Percentiles rank a stretch among this genome's conserved stretches.
Evolutionary conservation across 1,140 invertebrate species (phyloP).

Genomic region (Orchesella cincta): DNA sequence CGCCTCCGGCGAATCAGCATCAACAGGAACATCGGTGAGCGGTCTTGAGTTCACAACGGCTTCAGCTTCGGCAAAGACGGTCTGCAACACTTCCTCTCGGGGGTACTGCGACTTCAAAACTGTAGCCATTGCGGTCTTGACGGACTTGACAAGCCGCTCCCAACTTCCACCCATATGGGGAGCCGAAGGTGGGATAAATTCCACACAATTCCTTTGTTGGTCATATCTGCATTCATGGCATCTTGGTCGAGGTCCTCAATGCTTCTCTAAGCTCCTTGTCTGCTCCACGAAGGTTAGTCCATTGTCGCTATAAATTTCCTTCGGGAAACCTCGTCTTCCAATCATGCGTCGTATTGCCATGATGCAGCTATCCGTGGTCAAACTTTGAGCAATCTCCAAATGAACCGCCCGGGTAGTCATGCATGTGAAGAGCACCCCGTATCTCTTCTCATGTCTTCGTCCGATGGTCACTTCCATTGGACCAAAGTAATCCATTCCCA

Average conservation of each 20-base stretch:
- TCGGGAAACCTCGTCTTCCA: slow-evolving; percentile 47
- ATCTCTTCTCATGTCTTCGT: slow-evolving; percentile 36
- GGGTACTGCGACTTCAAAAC: neutral
- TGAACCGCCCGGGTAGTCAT: slow-evolving; percentile 41
- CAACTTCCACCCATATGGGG: neutral
- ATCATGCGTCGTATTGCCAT: slow-evolving; percentile 52
- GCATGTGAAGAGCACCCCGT: slow-evolving; percentile 42
- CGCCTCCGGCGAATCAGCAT: neutral
- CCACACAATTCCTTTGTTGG: neutral
- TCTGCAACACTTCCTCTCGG: neutral
- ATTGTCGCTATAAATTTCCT: slow-evolving; percentile 52
- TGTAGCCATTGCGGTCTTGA: neutral
- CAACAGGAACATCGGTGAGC: neutral
- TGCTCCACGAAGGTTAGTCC: slow-evolving; percentile 52
- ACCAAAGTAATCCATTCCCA: slow-evolving; percentile 49
- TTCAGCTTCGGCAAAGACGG: neutral
- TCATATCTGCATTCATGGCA: neutral
- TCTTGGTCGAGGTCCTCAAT: neutral
- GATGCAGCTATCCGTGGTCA: slow-evolving; percentile 52
- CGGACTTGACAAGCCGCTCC: neutral
- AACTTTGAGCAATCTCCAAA: slow-evolving; percentile 47
- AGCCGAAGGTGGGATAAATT: neutral
- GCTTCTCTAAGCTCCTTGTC: neutral
- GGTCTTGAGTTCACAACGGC: neutral
- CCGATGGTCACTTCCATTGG: slow-evolving; percentile 45